A percentile compares a stretch with the other conserved stretches of the same genome.
phyloP scores from a whole-genome alignment of 1,140 invertebrate species.

The Pseudomyrmex pallidus region DNA sequence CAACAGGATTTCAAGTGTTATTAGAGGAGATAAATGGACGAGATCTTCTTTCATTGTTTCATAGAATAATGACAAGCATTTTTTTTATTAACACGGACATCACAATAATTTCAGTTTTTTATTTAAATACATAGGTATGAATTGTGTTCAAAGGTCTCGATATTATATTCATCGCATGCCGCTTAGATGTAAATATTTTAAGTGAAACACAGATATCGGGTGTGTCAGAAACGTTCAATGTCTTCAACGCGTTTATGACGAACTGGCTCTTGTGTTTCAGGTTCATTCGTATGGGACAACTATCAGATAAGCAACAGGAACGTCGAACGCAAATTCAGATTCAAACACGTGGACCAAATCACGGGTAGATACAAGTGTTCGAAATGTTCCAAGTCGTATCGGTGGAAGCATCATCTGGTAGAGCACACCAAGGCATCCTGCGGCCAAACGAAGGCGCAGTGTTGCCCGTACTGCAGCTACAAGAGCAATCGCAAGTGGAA shows the following conservation, averaged over 20 bases:
- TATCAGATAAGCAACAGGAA: slow-evolving; percentile 65
- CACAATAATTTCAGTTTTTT: background rate
- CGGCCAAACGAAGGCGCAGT: slow-evolving; percentile 81
- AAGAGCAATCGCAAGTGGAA: slow-evolving; percentile 83
- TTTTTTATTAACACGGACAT: background rate
- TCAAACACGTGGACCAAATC: slow-evolving; percentile 8
- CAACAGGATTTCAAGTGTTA: too few relatives aligned
- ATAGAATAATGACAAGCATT: background rate
- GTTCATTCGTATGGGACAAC: slow-evolving; percentile 71
- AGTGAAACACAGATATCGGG: slow-evolving; percentile 9
- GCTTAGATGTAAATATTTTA: slow-evolving; percentile 46
- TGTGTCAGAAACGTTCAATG: background rate
- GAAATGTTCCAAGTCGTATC: slow-evolving; percentile 82
- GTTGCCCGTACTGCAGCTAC: slow-evolving; percentile 84
- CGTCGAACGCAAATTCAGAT: slow-evolving; percentile 43
- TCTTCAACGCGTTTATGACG: slow-evolving; percentile 39
- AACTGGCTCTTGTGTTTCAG: slow-evolving; percentile 77
- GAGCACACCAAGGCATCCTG: slow-evolving; percentile 85
- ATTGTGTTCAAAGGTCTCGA: slow-evolving; percentile 1
- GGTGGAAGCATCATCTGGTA: slow-evolving; percentile 81
- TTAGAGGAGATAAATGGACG: too few relatives aligned
- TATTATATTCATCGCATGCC: slow-evolving; percentile 43
- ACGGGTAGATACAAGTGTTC: slow-evolving; percentile 73
- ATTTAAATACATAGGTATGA: slow-evolving; percentile 25
- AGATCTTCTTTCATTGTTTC: too few relatives aligned